A percentile compares a stretch with the other conserved stretches of the same genome.
phyloP scores from a whole-genome alignment of 2,888 invertebrate species.

The Sialis lutaria region DNA sequence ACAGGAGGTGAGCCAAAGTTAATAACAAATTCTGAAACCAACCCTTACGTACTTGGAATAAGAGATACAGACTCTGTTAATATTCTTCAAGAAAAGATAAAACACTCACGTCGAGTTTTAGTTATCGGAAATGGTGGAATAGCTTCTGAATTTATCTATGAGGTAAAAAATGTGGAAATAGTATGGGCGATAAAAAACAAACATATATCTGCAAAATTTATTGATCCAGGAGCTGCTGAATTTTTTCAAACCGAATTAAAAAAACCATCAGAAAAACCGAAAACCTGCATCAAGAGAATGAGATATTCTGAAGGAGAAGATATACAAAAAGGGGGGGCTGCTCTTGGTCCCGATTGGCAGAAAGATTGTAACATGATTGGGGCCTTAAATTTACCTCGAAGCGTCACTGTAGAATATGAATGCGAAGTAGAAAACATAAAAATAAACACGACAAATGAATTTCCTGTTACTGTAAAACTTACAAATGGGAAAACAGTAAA shows the following conservation, averaged over 20 bases:
- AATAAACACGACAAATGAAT: conserved; percentile 24
- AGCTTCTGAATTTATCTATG: conserved; percentile 89
- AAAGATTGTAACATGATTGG: conserved; percentile 43
- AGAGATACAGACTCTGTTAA: conserved; percentile 88
- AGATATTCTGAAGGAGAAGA: conserved; percentile 43
- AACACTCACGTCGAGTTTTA: conserved; percentile 49
- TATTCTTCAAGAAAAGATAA: conserved; percentile 53
- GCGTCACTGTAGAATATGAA: conserved; percentile 42
- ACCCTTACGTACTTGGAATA: conserved; percentile 64
- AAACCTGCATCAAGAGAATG: conserved; percentile 38
- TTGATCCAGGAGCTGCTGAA: conserved; percentile 90
- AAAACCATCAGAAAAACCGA: conserved; percentile 15
- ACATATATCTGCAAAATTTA: conserved; percentile 83
- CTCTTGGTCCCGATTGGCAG: conserved; percentile 96
- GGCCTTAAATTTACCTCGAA: conserved; percentile 23
- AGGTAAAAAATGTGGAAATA: conserved; percentile 67
- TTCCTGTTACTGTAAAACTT: conserved; percentile 56
- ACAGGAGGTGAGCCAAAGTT: conserved; percentile 78
- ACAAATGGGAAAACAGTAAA: conserved; percentile 51
- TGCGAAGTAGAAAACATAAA: conserved; percentile 30
- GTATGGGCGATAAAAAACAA: conserved; percentile 89
- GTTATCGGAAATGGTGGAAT: conserved; percentile 97
- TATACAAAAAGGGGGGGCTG: conserved; percentile 53
- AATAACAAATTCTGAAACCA: conserved; percentile 37
- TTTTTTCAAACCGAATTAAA: conserved; percentile 56